phyloP scores from a whole-genome alignment of 2,113 vertebrate species.

The Ahaetulla prasina region DNA sequence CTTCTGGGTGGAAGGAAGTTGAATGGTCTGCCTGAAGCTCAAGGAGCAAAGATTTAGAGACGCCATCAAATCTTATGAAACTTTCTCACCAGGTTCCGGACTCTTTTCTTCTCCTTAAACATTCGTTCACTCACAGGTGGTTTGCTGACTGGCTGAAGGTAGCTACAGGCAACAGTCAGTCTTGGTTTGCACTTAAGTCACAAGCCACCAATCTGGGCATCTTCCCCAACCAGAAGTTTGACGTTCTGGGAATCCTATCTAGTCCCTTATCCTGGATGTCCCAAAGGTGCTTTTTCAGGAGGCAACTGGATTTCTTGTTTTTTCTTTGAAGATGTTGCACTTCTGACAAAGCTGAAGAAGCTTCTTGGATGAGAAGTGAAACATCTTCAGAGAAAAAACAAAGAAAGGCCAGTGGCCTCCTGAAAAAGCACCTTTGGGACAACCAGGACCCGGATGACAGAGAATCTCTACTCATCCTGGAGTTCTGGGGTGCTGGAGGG shows the following conservation, averaged over 20 bases:
- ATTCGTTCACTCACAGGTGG: not conserved
- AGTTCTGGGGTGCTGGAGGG: not conserved
- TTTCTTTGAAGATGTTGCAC: too few relatives aligned
- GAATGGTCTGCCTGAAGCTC: not conserved
- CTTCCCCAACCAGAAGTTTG: not conserved
- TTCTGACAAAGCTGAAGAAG: too few relatives aligned
- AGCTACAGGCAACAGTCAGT: not conserved
- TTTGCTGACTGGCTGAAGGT: not conserved
- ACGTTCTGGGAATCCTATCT: not conserved
- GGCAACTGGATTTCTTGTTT: too few relatives aligned
- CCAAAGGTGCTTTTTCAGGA: too few relatives aligned
- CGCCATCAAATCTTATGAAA: not conserved
- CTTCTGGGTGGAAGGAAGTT: not conserved
- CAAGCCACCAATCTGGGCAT: not conserved
- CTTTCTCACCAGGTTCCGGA: not conserved
- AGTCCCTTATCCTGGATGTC: not conserved
- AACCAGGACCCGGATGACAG: too few relatives aligned
- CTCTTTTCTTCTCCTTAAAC: not conserved
- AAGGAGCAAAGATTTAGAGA: not conserved
- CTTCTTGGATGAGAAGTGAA: too few relatives aligned
- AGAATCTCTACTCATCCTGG: too few relatives aligned
- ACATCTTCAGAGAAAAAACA: too few relatives aligned
- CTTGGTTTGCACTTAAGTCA: not conserved
- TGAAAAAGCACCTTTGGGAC: too few relatives aligned
- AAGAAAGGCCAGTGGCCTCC: too few relatives aligned